phyloP scores from a whole-genome alignment of 2,113 vertebrate genomes.

The Datnioides undecimradiatus region DNA sequence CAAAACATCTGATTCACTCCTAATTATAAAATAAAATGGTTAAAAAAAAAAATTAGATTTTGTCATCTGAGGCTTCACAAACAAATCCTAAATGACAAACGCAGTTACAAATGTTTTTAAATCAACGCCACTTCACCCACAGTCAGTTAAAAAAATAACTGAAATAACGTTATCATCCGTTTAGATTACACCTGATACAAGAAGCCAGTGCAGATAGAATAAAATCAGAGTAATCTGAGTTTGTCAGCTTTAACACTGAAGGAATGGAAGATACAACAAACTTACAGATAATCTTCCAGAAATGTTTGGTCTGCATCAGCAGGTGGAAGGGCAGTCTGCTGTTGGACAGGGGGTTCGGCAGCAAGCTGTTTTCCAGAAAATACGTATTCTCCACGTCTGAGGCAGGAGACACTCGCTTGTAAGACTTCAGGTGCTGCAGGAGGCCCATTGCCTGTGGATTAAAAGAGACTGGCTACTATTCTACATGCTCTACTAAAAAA shows the following conservation, averaged over 20 bases:
- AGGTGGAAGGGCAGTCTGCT: constrained; percentile 94
- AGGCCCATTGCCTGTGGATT: constrained; percentile 88
- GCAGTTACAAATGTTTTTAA: background rate
- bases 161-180: background rate
- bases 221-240: background rate
- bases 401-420: constrained; percentile 87
- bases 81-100: background rate
- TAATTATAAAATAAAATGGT: background rate
- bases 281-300: constrained; percentile 94
- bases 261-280: no score
- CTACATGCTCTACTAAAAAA: no score
- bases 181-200: background rate
- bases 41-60: background rate
- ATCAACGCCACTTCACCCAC: background rate
- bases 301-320: constrained; percentile 89
- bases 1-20: background rate
- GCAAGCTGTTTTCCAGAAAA: constrained; percentile 86
- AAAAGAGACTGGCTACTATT: background rate
- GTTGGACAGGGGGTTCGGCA: constrained; percentile 85
- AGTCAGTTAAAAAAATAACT: background rate
- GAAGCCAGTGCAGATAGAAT: background rate
- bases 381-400: constrained; percentile 90
- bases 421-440: constrained; percentile 93
- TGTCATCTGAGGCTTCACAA: background rate
- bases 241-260: background rate